These are phyloP conservation scores for Melanotaenia pygmaea DNA, from an alignment of 2,797 vertebrate genomes.

Conservation along the genomic window DNA sequence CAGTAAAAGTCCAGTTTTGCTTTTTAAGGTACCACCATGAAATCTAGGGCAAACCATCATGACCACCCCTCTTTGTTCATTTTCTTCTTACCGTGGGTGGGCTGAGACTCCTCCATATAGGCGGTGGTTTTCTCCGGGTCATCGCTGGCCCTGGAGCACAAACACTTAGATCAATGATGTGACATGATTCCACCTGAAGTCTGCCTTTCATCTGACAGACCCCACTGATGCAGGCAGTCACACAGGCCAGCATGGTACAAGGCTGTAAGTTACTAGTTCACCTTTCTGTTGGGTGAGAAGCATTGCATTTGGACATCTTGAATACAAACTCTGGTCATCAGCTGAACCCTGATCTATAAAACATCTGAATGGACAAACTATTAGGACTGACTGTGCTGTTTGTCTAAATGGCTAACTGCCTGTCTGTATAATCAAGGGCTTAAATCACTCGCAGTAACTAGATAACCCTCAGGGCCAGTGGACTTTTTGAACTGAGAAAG, in stretches of 20 bases:
- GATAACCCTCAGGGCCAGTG: conserved; percentile 52
- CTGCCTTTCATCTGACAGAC: conserved; percentile 43
- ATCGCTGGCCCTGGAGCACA: conserved; percentile 86
- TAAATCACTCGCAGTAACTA: conserved; percentile 57
- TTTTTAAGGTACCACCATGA: background rate
- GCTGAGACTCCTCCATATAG: conserved; percentile 91
- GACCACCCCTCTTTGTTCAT: conserved; percentile 3
- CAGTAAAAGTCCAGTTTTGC: background rate
- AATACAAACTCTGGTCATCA: conserved; percentile 11
- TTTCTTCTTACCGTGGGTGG: conserved; percentile 87
- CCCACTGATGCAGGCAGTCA: conserved; percentile 9
- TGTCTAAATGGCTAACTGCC: conserved; percentile 31
- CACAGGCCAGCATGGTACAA: background rate
- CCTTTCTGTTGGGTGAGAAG: conserved; percentile 10
- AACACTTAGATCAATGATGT: conserved; percentile 63
- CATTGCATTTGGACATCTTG: conserved; percentile 3
- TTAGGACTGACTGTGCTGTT: conserved; percentile 10
- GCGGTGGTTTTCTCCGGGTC: conserved; percentile 92
- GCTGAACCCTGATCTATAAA: background rate
- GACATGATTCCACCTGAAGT: conserved; percentile 52
- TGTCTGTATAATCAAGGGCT: conserved; percentile 45
- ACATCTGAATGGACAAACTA: background rate
- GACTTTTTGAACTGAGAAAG: conserved; percentile 44
- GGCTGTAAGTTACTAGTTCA: background rate
- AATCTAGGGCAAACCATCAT: background rate